Evolutionary conservation across 2,797 vertebrate species (phyloP).

Genomic region (Ciconia nigra): DNA sequence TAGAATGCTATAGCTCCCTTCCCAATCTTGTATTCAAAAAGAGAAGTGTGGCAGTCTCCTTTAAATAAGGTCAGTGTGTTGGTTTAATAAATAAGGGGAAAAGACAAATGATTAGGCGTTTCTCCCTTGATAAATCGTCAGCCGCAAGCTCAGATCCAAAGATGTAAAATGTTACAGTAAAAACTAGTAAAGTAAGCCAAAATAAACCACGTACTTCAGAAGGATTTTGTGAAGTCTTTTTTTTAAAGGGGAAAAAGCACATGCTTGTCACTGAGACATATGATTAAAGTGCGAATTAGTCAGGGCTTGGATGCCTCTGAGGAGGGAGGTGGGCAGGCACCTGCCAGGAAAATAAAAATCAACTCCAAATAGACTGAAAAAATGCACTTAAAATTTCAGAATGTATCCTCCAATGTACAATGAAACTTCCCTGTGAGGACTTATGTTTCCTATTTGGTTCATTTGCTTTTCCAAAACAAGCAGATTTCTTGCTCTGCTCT

Average conservation of each 20-base stretch:
- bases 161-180: constrained; percentile 39
- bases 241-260: constrained; percentile 32
- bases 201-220: constrained; percentile 18
- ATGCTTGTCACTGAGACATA: constrained; percentile 32
- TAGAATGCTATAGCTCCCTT: background rate
- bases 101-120: constrained; percentile 19
- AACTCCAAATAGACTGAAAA: constrained; percentile 56
- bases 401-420: constrained; percentile 44
- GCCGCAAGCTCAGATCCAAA: constrained; percentile 24
- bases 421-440: constrained; percentile 54
- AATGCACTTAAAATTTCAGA: constrained; percentile 46
- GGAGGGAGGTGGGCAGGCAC: constrained; percentile 58
- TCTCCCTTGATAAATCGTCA: constrained; percentile 23
- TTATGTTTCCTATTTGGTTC: constrained; percentile 69
- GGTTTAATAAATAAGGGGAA: constrained; percentile 15
- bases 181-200: background rate
- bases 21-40: background rate
- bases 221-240: background rate
- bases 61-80: constrained; percentile 5
- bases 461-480: constrained; percentile 69
- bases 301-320: constrained; percentile 56
- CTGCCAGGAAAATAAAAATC: constrained; percentile 70
- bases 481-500: constrained; percentile 52
- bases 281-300: constrained; percentile 66
- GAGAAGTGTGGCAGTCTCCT: background rate